phyloP scores from a whole-genome alignment of 2,113 vertebrate genomes.

The Pristiophorus japonicus region DNA sequence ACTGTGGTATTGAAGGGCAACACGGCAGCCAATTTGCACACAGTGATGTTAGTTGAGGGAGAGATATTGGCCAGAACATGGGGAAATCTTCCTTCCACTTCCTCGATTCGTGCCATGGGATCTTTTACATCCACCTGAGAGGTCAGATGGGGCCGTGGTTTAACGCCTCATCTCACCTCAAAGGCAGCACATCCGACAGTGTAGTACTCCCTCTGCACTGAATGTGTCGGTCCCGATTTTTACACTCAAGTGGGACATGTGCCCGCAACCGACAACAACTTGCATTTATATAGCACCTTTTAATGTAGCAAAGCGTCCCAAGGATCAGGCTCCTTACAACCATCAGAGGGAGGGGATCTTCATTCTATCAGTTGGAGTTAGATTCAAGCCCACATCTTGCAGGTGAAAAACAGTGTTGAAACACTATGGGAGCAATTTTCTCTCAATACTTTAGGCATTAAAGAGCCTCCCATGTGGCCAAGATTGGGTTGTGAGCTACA shows the following conservation, averaged over 20 bases:
- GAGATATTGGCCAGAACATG: no score
- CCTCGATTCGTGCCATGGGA: not conserved
- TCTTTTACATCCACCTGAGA: not conserved
- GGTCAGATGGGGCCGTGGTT: not conserved
- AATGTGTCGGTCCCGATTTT: not conserved
- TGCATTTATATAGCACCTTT: no score
- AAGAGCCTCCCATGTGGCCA: no score
- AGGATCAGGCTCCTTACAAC: not conserved
- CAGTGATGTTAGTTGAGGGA: not conserved
- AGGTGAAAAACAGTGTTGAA: not conserved
- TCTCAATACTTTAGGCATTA: no score
- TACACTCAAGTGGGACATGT: not conserved
- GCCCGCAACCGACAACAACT: no score
- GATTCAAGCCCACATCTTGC: not conserved
- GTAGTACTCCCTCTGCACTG: not conserved
- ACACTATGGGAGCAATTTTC: no score
- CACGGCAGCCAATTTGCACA: not conserved
- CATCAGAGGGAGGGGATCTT: not conserved
- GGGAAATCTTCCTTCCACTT: not conserved
- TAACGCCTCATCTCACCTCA: not conserved
- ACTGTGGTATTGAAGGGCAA: not conserved
- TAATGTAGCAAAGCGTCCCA: no score
- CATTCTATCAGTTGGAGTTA: not conserved
- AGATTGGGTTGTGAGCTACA: no score
- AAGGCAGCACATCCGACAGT: not conserved